Evolutionary conservation across 2,113 vertebrate genomes (phyloP).

Genomic region (Podarcis raffonei): DNA sequence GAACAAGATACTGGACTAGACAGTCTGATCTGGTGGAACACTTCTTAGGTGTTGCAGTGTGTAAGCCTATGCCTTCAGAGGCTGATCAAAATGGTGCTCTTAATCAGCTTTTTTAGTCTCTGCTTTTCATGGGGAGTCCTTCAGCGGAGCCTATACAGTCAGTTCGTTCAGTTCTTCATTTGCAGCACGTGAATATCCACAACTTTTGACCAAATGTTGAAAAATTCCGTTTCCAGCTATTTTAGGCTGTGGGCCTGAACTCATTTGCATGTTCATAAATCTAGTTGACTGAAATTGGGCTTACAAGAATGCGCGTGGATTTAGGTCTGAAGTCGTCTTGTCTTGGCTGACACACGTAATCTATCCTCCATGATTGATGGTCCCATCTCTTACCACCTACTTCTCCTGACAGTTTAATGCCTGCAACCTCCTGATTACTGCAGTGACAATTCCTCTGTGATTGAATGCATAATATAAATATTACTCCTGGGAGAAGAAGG

Average conservation of each 20-base stretch:
- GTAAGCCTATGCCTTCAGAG: neutral
- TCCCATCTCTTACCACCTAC: constrained; percentile 2
- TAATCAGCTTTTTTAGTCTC: neutral
- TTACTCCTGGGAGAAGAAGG: neutral
- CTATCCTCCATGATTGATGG: neutral
- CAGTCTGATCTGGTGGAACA: neutral
- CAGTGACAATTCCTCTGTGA: neutral
- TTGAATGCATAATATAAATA: constrained; percentile 1
- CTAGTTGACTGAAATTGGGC: neutral
- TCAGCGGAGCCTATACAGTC: neutral
- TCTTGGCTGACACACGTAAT: constrained; percentile 1
- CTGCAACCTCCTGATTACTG: neutral
- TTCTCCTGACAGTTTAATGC: neutral
- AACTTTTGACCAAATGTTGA: neutral
- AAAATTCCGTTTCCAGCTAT: neutral
- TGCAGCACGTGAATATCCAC: neutral
- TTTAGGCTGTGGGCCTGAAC: neutral
- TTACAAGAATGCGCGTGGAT: neutral
- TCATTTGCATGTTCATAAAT: constrained; percentile 13
- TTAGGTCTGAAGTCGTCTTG: constrained; percentile 22
- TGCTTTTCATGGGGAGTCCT: neutral
- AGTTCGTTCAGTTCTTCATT: constrained; percentile 1
- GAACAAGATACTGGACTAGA: neutral
- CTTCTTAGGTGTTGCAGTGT: neutral
- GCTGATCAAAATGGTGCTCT: neutral